phyloP scores from a whole-genome alignment of 2,797 vertebrate genomes.

The Adrianichthys oophorus region DNA sequence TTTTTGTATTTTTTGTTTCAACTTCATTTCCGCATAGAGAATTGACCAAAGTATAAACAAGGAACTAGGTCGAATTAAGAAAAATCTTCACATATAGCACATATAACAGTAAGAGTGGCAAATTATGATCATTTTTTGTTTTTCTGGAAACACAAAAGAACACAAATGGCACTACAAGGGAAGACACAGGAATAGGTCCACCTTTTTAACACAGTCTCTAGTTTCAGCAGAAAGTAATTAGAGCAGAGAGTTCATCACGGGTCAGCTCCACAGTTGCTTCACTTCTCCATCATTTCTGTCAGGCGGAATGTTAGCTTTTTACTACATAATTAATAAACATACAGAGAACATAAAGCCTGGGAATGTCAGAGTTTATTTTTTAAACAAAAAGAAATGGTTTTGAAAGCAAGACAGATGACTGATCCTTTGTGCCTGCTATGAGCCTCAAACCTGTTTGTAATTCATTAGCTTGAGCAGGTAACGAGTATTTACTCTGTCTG shows the following conservation, averaged over 20 bases:
- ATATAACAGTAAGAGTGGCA: slow-evolving; percentile 17
- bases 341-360: slow-evolving; percentile 35
- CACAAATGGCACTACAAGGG: slow-evolving; percentile 28
- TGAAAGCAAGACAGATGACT: slow-evolving; percentile 37
- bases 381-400: slow-evolving; percentile 34
- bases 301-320: slow-evolving; percentile 67
- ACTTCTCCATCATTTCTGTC: slow-evolving; percentile 70
- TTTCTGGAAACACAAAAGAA: slow-evolving; percentile 21
- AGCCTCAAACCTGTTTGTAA: slow-evolving; percentile 23
- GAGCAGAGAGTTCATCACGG: slow-evolving; percentile 63
- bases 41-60: slow-evolving; percentile 9
- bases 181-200: slow-evolving; percentile 27
- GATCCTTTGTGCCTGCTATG: slow-evolving; percentile 26
- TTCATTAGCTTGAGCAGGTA: slow-evolving; percentile 23
- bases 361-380: slow-evolving; percentile 37
- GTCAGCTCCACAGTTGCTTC: slow-evolving; percentile 63
- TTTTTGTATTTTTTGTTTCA: neutral
- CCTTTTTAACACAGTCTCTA: slow-evolving; percentile 46
- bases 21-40: slow-evolving; percentile 3
- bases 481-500: slow-evolving; percentile 22
- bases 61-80: slow-evolving; percentile 22
- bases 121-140: slow-evolving; percentile 23
- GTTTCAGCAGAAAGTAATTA: slow-evolving; percentile 75
- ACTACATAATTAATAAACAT: slow-evolving; percentile 41
- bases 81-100: slow-evolving; percentile 9